Conservation (phyloP, 2,888 invertebrate species). For the Idaea biselata region DNA sequence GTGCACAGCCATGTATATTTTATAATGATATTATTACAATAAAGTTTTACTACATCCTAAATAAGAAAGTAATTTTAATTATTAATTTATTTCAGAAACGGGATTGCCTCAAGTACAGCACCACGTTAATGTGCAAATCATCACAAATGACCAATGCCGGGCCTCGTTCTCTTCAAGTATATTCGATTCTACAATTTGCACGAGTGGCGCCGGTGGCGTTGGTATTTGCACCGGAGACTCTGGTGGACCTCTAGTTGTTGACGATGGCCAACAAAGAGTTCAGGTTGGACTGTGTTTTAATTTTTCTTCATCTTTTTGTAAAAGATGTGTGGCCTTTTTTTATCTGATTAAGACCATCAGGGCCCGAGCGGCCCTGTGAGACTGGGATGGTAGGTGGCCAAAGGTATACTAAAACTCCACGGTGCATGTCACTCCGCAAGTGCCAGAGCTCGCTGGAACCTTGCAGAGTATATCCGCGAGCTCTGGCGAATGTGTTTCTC, state of each 20-base stretch:
- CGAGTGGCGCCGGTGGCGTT: conserved; percentile 43
- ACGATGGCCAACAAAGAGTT: conserved; percentile 5
- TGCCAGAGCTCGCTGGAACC: too few relatives aligned
- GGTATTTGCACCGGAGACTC: conserved; percentile 50
- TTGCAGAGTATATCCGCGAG: too few relatives aligned
- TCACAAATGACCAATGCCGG: conserved; percentile 52
- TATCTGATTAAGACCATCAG: too few relatives aligned
- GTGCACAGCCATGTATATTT: too few relatives aligned
- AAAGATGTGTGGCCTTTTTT: too few relatives aligned
- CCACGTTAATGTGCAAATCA: conserved; percentile 37
- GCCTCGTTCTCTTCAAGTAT: conserved; percentile 46
- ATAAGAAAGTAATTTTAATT: too few relatives aligned
- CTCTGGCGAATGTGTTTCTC: too few relatives aligned
- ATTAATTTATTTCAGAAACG: conserved; percentile 1
- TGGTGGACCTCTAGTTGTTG: conserved; percentile 36
- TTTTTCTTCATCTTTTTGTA: not conserved
- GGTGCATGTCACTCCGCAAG: not conserved
- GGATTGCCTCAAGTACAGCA: conserved; percentile 7
- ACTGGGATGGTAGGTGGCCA: too few relatives aligned
- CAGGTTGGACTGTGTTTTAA: conserved; percentile 21
- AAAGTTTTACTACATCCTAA: too few relatives aligned
- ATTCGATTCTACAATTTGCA: conserved; percentile 51
- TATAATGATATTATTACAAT: too few relatives aligned
- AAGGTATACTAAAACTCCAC: too few relatives aligned
- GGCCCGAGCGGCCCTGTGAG: too few relatives aligned